Evolutionary conservation across 2,888 invertebrate species (phyloP).

Genomic region (Chirona hameri): DNA sequence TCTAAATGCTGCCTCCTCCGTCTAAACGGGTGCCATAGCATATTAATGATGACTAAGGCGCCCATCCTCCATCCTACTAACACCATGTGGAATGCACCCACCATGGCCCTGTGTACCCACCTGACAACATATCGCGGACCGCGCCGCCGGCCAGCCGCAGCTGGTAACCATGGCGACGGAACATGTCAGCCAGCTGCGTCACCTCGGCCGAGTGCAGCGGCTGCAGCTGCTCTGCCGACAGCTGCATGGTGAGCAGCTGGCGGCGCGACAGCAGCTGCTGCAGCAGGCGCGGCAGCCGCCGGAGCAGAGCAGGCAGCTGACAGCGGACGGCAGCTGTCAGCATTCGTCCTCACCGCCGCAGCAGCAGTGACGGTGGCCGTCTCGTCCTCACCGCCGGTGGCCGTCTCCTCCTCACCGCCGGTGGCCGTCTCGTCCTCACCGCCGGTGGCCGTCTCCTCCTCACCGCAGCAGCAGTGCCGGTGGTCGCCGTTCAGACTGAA

Average conservation of each 20-base stretch:
- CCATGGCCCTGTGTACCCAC: constrained; percentile 71
- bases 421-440: no score
- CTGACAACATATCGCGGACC: constrained; percentile 72
- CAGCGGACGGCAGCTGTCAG: neutral
- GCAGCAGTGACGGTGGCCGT: no score
- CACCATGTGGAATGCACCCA: no score
- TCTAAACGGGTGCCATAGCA: no score
- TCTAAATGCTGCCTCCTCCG: no score
- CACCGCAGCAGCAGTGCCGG: no score
- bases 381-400: no score
- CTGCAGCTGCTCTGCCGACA: constrained; percentile 69
- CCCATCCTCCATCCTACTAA: no score
- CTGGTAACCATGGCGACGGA: constrained; percentile 76
- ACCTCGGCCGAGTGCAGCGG: constrained; percentile 80
- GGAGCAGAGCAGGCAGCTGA: neutral
- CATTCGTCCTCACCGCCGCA: neutral
- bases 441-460: no score
- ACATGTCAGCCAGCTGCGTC: constrained; percentile 63
- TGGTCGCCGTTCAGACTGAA: no score
- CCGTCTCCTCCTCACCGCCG: no score
- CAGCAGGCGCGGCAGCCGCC: neutral
- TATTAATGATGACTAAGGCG: no score
- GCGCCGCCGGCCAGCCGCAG: constrained; percentile 95
- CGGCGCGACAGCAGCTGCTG: neutral
- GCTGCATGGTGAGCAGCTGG: constrained; percentile 54